Evolutionary conservation across 2,797 vertebrate species (phyloP).

Genomic region (Hypotaenidia philippensis): DNA sequence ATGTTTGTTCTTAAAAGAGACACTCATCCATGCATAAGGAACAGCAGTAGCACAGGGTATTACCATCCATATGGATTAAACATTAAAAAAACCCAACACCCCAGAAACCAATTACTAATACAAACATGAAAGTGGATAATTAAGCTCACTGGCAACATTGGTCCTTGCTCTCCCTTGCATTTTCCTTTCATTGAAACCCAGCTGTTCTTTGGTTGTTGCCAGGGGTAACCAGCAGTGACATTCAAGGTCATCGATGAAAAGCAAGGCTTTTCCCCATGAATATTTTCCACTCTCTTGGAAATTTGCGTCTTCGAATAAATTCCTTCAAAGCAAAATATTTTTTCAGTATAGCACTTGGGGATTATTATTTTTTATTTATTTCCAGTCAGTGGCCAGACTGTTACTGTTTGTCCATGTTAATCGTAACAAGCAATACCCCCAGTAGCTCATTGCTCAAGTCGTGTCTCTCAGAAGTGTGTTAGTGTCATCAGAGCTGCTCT

Average conservation of each 20-base stretch:
- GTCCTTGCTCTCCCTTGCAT: conserved; percentile 8
- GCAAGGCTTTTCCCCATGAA: background rate
- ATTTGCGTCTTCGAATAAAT: background rate
- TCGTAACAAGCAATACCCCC: background rate
- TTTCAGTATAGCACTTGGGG: background rate
- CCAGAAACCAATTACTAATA: conserved; percentile 40
- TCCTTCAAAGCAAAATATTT: background rate
- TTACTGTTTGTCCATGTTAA: background rate
- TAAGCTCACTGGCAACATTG: conserved; percentile 10
- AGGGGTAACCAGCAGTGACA: conserved; percentile 22
- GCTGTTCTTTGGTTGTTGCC: conserved; percentile 54
- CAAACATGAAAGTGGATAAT: conserved; percentile 15
- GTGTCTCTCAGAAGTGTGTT: background rate
- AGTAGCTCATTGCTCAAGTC: background rate
- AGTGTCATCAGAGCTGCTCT: background rate
- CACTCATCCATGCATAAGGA: background rate
- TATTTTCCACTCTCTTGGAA: background rate
- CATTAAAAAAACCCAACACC: background rate
- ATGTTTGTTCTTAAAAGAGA: background rate
- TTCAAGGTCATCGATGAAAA: background rate
- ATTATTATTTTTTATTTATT: background rate
- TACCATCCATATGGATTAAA: background rate
- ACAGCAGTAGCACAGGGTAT: background rate
- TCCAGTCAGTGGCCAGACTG: background rate
- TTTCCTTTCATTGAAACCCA: conserved; percentile 12